Evolutionary conservation across 2,888 invertebrate genomes (phyloP).

Genomic region (Gymnosoma rotundatum): DNA sequence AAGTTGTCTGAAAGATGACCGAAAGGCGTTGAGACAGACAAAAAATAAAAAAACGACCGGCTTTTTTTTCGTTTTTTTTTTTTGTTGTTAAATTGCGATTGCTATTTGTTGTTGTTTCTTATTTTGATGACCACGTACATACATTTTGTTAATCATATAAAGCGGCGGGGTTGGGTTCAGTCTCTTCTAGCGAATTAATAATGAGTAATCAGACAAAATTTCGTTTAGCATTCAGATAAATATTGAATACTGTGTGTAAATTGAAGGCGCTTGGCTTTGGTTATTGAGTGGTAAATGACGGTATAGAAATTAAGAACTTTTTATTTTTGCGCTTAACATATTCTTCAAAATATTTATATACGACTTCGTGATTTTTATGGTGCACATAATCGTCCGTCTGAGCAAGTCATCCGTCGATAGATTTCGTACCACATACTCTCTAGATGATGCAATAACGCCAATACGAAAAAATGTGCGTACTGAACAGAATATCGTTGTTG

Average conservation of each 20-base stretch:
- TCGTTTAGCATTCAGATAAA: neutral
- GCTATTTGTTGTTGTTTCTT: constrained; percentile 6
- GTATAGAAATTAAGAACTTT: too few species aligned
- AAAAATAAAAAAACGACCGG: constrained; percentile 25
- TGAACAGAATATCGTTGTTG: too few species aligned
- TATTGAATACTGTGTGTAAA: constrained; percentile 11
- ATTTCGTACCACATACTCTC: too few species aligned
- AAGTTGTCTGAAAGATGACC: constrained; percentile 56
- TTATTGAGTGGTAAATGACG: neutral
- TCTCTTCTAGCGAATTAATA: constrained; percentile 14
- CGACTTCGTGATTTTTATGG: too few species aligned
- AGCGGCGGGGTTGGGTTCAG: constrained; percentile 24
- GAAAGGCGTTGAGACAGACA: constrained; percentile 35
- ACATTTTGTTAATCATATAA: neutral
- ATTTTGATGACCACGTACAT: constrained; percentile 6
- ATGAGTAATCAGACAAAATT: constrained; percentile 53
- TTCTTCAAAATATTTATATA: too few species aligned
- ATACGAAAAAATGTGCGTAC: too few species aligned
- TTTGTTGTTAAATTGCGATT: neutral
- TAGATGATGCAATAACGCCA: too few species aligned
- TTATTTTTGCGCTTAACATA: neutral
- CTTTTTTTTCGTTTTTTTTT: constrained; percentile 18
- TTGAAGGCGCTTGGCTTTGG: neutral
- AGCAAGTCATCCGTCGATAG: too few species aligned
- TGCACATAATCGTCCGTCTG: too few species aligned